Conservation (phyloP, 2,888 invertebrate species). For the Deilephila porcellus region DNA sequence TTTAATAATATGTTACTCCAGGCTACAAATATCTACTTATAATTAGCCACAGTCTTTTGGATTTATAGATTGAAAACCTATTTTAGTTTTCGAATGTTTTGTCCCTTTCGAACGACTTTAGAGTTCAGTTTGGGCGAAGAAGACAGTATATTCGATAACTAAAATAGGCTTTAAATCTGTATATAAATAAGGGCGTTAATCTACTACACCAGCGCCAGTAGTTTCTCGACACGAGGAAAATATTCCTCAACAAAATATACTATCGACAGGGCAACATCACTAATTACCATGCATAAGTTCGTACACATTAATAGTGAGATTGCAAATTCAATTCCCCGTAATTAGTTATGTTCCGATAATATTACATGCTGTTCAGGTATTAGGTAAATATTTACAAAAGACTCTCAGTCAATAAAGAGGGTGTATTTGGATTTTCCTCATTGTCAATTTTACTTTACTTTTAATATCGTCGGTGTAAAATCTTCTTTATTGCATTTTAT, state of each 20-base stretch:
- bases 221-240: too few relatives aligned
- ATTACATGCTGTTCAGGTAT: background rate
- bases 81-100: too few relatives aligned
- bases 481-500: conserved; percentile 9
- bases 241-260: conserved; percentile 1
- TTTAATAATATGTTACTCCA: too few relatives aligned
- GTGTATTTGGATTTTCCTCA: background rate
- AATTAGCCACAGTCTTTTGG: too few relatives aligned
- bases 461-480: conserved; percentile 17
- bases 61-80: too few relatives aligned
- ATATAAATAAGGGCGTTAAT: too few relatives aligned
- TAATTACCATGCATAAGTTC: background rate
- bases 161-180: too few relatives aligned
- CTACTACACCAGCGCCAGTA: too few relatives aligned
- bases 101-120: too few relatives aligned
- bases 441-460: conserved; percentile 12
- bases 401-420: background rate
- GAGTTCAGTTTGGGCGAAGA: too few relatives aligned
- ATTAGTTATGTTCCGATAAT: background rate
- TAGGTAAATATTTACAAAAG: conserved; percentile 2
- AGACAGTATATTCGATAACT: too few relatives aligned
- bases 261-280: conserved; percentile 9
- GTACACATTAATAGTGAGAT: background rate
- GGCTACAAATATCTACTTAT: too few relatives aligned
- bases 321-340: conserved; percentile 9